Evolutionary conservation across 2,888 invertebrate species (phyloP).

Genomic region (Nasonia oneida): DNA sequence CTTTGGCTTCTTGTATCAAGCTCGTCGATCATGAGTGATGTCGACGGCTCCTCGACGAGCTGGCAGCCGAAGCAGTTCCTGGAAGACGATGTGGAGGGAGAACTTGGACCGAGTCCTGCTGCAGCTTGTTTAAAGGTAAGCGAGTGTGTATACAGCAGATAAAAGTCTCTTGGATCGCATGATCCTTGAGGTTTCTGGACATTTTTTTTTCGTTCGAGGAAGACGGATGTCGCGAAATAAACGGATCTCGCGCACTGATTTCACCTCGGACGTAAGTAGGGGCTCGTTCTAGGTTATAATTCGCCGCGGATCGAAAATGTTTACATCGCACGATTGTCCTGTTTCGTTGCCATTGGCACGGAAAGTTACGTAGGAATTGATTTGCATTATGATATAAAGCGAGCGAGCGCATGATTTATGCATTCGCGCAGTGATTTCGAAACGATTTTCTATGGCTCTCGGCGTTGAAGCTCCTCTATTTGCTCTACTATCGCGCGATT

Average conservation of each 20-base stretch:
- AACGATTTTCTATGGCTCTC: neutral
- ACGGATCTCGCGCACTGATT: neutral
- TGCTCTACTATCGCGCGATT: neutral
- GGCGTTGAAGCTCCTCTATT: neutral
- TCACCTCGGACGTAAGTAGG: neutral
- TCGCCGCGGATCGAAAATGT: neutral
- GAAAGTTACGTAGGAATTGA: conserved; percentile 24
- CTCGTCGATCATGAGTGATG: conserved; percentile 38
- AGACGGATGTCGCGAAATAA: neutral
- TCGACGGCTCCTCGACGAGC: conserved; percentile 12
- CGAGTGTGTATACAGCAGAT: neutral
- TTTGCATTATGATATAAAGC: conserved; percentile 28
- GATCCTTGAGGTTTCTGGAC: neutral
- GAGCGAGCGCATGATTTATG: conserved; percentile 1
- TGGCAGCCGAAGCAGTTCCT: conserved; percentile 2
- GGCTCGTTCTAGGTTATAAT: neutral
- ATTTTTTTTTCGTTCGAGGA: neutral
- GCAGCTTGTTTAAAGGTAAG: conserved; percentile 27
- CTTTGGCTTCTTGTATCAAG: conserved; percentile 7
- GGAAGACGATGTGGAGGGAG: neutral
- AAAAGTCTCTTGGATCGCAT: neutral
- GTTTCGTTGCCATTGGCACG: neutral
- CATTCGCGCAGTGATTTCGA: neutral
- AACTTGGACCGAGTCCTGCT: neutral
- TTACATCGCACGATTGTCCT: neutral